These are phyloP conservation scores for Lottia gigantea DNA, from an alignment of 2,888 invertebrate species.

Conservation along the genomic window DNA sequence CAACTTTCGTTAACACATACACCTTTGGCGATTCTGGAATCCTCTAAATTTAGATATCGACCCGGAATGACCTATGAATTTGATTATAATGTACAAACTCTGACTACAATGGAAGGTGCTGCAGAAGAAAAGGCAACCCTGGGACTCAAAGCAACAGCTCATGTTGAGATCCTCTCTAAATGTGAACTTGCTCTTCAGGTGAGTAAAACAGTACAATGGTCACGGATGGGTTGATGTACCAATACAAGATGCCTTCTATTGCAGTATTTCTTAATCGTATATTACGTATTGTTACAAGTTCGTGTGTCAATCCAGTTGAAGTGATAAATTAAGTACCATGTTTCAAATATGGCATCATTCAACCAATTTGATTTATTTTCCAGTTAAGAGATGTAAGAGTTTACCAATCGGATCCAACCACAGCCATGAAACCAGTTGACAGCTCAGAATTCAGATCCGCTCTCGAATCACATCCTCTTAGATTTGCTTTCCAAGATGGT, in stretches of 20 bases:
- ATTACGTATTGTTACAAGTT: too few species aligned
- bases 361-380: conserved; percentile 14
- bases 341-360: too few species aligned
- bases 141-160: conserved; percentile 65
- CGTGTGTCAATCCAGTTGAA: too few species aligned
- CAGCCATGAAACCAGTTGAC: conserved; percentile 25
- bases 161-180: conserved; percentile 65
- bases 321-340: too few species aligned
- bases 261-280: too few species aligned
- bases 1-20: too few species aligned
- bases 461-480: conserved; percentile 79
- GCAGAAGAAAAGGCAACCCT: conserved; percentile 69
- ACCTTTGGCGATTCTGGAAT: too few species aligned
- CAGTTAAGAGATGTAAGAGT: conserved; percentile 64
- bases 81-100: conserved; percentile 78
- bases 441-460: conserved; percentile 67
- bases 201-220: conserved; percentile 28
- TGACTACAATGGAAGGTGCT: conserved; percentile 77
- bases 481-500: conserved; percentile 83
- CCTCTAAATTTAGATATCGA: conserved; percentile 68
- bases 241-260: too few species aligned
- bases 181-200: conserved; percentile 70
- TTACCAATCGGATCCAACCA: conserved; percentile 56
- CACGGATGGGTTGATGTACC: too few species aligned
- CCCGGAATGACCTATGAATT: conserved; percentile 83